These are phyloP conservation scores for Fistularia commersonii DNA, from an alignment of 2,797 vertebrate species.

Conservation along the genomic window DNA sequence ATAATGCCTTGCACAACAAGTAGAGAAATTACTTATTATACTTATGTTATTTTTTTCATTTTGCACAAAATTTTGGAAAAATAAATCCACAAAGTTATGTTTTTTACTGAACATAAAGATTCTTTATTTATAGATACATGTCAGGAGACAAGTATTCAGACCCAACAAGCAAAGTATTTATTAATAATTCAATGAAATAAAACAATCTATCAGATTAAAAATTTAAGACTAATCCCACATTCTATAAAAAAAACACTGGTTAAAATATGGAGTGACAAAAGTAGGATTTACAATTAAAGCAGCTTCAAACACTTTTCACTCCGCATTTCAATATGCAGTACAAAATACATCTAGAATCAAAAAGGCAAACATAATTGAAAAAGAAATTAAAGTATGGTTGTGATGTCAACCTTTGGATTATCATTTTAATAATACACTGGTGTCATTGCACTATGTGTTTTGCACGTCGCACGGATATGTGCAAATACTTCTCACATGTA, in stretches of 20 bases:
- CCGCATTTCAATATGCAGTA: constrained; percentile 5
- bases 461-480: constrained; percentile 34
- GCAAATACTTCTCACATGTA: constrained; percentile 29
- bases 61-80: too few species aligned
- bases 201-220: constrained; percentile 5
- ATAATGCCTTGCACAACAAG: too few species aligned
- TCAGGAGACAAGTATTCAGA: neutral
- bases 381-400: constrained; percentile 49
- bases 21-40: too few species aligned
- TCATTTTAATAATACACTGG: neutral
- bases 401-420: constrained; percentile 40
- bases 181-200: constrained; percentile 35
- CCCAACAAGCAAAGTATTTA: constrained; percentile 43
- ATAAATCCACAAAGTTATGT: too few species aligned
- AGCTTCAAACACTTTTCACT: constrained; percentile 19
- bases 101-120: too few species aligned
- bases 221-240: too few species aligned
- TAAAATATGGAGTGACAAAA: constrained; percentile 21
- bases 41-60: too few species aligned
- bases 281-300: constrained; percentile 34
- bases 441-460: constrained; percentile 9
- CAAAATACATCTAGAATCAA: constrained; percentile 14
- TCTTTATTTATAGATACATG: too few species aligned
- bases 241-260: constrained; percentile 8
- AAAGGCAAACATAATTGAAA: constrained; percentile 38